Conservation (phyloP, 2,113 vertebrate genomes). For the Nannobrachium achirus region DNA sequence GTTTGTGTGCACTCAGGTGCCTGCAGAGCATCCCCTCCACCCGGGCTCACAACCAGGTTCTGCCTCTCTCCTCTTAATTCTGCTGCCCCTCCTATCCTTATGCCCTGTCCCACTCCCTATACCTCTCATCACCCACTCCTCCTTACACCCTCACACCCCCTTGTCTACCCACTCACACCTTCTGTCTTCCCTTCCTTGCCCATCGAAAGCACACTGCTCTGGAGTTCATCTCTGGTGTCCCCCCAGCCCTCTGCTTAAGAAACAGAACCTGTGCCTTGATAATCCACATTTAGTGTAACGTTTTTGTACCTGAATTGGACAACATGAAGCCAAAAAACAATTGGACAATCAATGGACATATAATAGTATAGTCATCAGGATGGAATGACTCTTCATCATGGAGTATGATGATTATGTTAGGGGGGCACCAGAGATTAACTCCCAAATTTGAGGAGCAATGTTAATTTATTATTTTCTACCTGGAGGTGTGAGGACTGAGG, state of each 20-base stretch:
- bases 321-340: neutral
- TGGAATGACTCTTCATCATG: slow-evolving; percentile 2
- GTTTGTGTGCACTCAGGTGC: slow-evolving; percentile 99
- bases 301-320: slow-evolving; percentile 20
- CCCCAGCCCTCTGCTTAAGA: slow-evolving; percentile 22
- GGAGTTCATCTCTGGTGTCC: slow-evolving; percentile 59
- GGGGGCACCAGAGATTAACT: slow-evolving; percentile 55
- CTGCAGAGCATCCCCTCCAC: slow-evolving; percentile 99
- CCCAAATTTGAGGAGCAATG: slow-evolving; percentile 48
- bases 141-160: slow-evolving; percentile 52
- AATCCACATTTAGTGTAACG: slow-evolving; percentile 25
- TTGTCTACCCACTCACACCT: slow-evolving; percentile 48
- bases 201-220: slow-evolving; percentile 60
- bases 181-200: slow-evolving; percentile 55
- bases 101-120: slow-evolving; percentile 56
- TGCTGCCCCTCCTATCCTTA: slow-evolving; percentile 63
- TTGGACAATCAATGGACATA: neutral
- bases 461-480: slow-evolving; percentile 40
- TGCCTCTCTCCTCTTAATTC: slow-evolving; percentile 85
- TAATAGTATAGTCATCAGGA: neutral
- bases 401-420: too few species aligned
- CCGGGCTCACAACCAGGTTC: slow-evolving; percentile 98
- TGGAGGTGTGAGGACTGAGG: slow-evolving; percentile 65
- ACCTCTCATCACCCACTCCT: slow-evolving; percentile 59
- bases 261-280: slow-evolving; percentile 18